A percentile compares a stretch with the other conserved stretches of the same genome.
These are phyloP conservation scores for Episyrphus balteatus DNA, from an alignment of 1,140 invertebrate species.

Conservation along the genomic window DNA sequence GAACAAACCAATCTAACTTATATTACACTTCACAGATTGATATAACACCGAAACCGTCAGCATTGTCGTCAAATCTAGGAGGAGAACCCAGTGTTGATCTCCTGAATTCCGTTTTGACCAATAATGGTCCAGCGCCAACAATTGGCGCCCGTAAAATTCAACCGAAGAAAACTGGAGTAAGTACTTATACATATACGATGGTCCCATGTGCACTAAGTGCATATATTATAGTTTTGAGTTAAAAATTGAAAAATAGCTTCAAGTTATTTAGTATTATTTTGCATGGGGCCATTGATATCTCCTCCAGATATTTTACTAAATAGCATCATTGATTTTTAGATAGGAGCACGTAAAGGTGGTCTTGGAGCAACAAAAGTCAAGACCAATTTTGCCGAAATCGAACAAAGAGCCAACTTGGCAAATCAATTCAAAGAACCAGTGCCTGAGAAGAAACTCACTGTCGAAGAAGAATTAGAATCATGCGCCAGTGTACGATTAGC, in stretches of 20 bases:
- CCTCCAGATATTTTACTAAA: too few relatives aligned
- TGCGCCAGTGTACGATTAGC: constrained; percentile 74
- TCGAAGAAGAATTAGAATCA: constrained; percentile 43
- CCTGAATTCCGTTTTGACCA: constrained; percentile 19
- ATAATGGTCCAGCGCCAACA: constrained; percentile 13
- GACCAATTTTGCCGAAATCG: constrained; percentile 92
- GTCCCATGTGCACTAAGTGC: too few relatives aligned
- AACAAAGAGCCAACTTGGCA: constrained; percentile 71
- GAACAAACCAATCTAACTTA: too few relatives aligned
- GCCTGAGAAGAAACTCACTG: constrained; percentile 22
- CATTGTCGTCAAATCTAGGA: constrained; percentile 1
- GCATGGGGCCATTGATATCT: too few relatives aligned
- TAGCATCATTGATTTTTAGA: constrained; percentile 8
- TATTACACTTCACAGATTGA: constrained; percentile 16
- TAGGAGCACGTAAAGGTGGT: constrained; percentile 68
- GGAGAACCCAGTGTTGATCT: constrained; percentile 38
- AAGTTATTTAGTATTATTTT: background rate
- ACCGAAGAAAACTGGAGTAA: constrained; percentile 52
- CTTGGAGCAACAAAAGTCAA: constrained; percentile 95
- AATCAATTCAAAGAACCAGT: constrained; percentile 52
- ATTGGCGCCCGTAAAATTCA: constrained; percentile 59
- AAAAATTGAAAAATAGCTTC: too few relatives aligned
- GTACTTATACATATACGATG: too few relatives aligned
- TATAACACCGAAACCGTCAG: constrained; percentile 11
- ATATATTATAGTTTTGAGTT: too few relatives aligned